A percentile compares a stretch with the other conserved stretches of the same genome.
These are phyloP conservation scores for Hypena proboscidalis DNA, from an alignment of 2,888 invertebrate genomes.

Conservation along the genomic window DNA sequence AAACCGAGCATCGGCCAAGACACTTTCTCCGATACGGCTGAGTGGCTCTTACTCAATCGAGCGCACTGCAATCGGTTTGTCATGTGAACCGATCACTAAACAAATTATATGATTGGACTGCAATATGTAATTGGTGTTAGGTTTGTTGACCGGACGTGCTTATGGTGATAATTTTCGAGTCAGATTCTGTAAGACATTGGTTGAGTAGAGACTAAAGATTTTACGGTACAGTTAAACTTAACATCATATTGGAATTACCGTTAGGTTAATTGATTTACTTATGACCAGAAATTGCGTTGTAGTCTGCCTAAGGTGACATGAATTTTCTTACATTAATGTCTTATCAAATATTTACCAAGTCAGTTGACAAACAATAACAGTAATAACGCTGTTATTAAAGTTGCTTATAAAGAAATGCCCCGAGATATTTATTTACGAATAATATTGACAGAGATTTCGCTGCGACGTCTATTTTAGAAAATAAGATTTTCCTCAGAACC, in stretches of 20 bases:
- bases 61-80: constrained; percentile 38
- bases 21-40: constrained; percentile 47
- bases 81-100: constrained; percentile 23
- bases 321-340: constrained; percentile 1
- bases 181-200: too few relatives aligned
- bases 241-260: too few relatives aligned
- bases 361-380: not conserved
- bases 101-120: constrained; percentile 8
- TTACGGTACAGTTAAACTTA: too few relatives aligned
- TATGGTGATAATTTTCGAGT: too few relatives aligned
- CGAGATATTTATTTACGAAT: constrained; percentile 25
- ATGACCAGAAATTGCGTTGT: too few relatives aligned
- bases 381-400: constrained; percentile 2
- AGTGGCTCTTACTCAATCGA: constrained; percentile 41
- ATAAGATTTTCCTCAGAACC: constrained; percentile 32
- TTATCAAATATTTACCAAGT: not conserved
- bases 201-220: too few relatives aligned
- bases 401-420: constrained; percentile 16
- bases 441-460: constrained; percentile 29
- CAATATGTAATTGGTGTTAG: too few relatives aligned
- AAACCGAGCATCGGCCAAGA: constrained; percentile 38
- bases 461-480: constrained; percentile 33
- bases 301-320: too few relatives aligned
- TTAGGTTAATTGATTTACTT: too few relatives aligned
- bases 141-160: too few relatives aligned